phyloP scores from a whole-genome alignment of 2,797 vertebrate genomes.

The Naso thynnoides region DNA sequence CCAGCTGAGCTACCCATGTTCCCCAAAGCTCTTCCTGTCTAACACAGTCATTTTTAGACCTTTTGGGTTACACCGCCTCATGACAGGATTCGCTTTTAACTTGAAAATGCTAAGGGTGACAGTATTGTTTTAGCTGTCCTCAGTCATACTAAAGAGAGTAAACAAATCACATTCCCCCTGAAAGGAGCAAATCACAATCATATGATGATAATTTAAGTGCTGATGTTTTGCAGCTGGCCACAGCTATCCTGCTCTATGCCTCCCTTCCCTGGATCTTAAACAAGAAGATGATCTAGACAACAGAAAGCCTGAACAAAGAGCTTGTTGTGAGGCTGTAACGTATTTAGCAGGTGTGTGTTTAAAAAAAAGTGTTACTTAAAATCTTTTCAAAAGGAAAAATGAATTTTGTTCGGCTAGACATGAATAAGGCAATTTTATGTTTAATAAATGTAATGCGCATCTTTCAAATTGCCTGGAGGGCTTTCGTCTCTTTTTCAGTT shows the following conservation, averaged over 20 bases:
- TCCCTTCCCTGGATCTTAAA: background rate
- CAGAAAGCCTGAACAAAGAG: slow-evolving; percentile 9
- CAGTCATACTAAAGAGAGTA: background rate
- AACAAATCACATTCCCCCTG: background rate
- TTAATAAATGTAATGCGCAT: background rate
- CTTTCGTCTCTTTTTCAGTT: no score
- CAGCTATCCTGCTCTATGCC: slow-evolving; percentile 3
- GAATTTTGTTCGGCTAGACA: background rate
- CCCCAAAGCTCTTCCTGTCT: slow-evolving; percentile 56
- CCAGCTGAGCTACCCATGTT: slow-evolving; percentile 39
- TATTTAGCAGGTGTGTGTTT: slow-evolving; percentile 4
- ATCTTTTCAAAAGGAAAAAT: background rate
- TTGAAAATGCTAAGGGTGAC: background rate
- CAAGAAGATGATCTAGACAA: background rate
- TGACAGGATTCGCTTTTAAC: slow-evolving; percentile 22
- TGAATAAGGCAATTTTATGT: background rate
- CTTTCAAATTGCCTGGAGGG: no score
- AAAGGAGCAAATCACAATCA: background rate
- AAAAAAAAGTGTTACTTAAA: slow-evolving; percentile 2
- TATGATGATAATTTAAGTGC: background rate
- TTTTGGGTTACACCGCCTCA: slow-evolving; percentile 9
- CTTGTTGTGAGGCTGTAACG: background rate
- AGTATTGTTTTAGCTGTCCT: background rate
- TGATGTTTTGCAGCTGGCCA: slow-evolving; percentile 1
- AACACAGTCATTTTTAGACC: slow-evolving; percentile 47